Evolutionary conservation across 2,113 vertebrate genomes (phyloP), one percentile per base, ranked within the genome.

Genomic region (Scophthalmus maximus): DNA sequence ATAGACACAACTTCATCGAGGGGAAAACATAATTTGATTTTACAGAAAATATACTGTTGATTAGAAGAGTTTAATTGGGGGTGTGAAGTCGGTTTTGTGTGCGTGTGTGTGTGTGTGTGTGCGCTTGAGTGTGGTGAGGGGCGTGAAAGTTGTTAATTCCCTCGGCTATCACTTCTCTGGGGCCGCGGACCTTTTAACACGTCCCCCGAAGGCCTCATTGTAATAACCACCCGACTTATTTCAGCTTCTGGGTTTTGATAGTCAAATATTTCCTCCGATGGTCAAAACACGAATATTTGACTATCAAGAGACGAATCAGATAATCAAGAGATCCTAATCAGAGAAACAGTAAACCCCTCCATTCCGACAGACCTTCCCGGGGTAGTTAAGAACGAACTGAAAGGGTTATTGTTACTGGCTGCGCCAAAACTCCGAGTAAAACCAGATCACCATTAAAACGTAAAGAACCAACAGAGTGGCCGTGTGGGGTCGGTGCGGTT

Each of bases 81-180:
- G 7, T 14, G 15, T 22, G 15, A 20, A 23, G 23, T 18, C 18
- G 4, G 18, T 34, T 30, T 53, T 12, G 18, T 34, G 46, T 25
- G 22, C 27, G 49, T 51, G 10, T 12, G 40, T 55, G 22, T 49
- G 36, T 36, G 58, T 36, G 36, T 55, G 50, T 29, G 51, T 38
- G 32, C 25, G 32, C 25, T 30, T 38, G 55, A 5, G 22, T n/a
- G 49, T 23, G 17, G 0, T 7, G 18, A 9, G 14, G 51, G 64
- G 73, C 36, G 79, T 49, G 26, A 77, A 83, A 83, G 79, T 79
- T 60, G 72, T 91, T 88, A 80, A 88, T 89, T 91, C 79, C 62
- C 49, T 67, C 22, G 87, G 76, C 91, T 88, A 76, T 79, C 85
- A 82, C 87, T 50, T 79, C 18, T 59, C 42, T n/a, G n/a, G 25